Evolutionary conservation across 30 jellyfish, hydroid and myxozoan genomes (phyloP), one percentile per base, ranked within the genome.

Genomic region (Mastigias papua): DNA sequence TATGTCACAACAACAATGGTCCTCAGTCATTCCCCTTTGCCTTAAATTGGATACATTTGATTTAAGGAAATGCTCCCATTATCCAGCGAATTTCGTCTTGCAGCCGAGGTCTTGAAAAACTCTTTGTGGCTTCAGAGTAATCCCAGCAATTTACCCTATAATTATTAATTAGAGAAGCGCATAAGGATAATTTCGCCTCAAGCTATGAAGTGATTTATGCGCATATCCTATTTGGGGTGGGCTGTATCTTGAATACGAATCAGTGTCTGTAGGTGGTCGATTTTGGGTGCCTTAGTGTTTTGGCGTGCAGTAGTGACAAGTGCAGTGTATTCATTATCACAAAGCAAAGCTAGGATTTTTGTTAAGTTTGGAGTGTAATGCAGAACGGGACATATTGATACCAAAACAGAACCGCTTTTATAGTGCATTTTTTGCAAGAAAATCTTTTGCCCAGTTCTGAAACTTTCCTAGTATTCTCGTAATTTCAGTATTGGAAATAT

Each of bases 21-120:
- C n/a, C n/a, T n/a, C n/a, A n/a, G n/a, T n/a, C n/a, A 37, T 37
- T 11, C 54, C 11, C 11, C 11, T 37, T 11, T 63, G 20, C 74
- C 74, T 27, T 3, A 63, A 63, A 63, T 23, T 27, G 74, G 74
- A 63, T 63, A 63, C 74, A 63, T 63, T 63, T 63, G 42, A 17
- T 63, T 63, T 23, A 22, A 27, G 74, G 74, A 63, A 63, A 63
- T 63, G 42, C 74, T 27, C 37, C 8, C 19, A 63, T 63, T 63
- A 26, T 63, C 19, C 42, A 20, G 21, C 21, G 25, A n/a, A 28
- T 63, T 63, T 63, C 23, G 74, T 5, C 9, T 63, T 58, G 26
- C 29, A 58, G 29, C 29, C 70, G 70, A 58, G 70, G 70, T 58
- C 70, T 58, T 63, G 34, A 23, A 23, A 63, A 10, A 27, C n/a